These are phyloP conservation scores for Drosophila funebris DNA, from an alignment of 1,140 invertebrate genomes.

Conservation along the genomic window DNA sequence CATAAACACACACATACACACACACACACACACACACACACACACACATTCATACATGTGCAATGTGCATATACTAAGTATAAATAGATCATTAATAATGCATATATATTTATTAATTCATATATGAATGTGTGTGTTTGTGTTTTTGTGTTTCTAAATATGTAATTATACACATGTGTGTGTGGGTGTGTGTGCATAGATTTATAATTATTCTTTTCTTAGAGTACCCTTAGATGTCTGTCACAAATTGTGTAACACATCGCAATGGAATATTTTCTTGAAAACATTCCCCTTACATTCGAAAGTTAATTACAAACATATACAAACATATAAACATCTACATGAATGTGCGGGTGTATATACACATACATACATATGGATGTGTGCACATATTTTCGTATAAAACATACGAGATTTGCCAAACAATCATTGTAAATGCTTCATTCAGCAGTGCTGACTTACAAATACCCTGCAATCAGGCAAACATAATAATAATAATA, in stretches of 20 bases:
- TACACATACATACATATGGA: not conserved
- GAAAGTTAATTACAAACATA: conserved; percentile 3
- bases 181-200: not conserved
- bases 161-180: not conserved
- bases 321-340: too few species aligned
- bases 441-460: not conserved
- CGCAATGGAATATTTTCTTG: conserved; percentile 1
- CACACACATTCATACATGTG: not conserved
- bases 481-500: too few species aligned
- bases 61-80: conserved; percentile 16
- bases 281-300: not conserved
- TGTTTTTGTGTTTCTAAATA: not conserved
- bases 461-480: not conserved
- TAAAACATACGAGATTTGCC: not conserved
- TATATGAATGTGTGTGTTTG: not conserved
- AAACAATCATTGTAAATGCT: not conserved
- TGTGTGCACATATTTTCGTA: not conserved
- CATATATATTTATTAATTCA: conserved; percentile 5
- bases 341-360: not conserved
- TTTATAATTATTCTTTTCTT: not conserved
- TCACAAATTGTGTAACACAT: conserved; percentile 12
- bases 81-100: conserved; percentile 6
- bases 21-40: not conserved
- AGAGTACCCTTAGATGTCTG: conserved; percentile 1
- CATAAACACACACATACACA: not conserved